A percentile compares a stretch with the other conserved stretches of the same genome.
Conservation (phyloP, 1,140 invertebrate species). For the Pseudomyrmex flavicornis region DNA sequence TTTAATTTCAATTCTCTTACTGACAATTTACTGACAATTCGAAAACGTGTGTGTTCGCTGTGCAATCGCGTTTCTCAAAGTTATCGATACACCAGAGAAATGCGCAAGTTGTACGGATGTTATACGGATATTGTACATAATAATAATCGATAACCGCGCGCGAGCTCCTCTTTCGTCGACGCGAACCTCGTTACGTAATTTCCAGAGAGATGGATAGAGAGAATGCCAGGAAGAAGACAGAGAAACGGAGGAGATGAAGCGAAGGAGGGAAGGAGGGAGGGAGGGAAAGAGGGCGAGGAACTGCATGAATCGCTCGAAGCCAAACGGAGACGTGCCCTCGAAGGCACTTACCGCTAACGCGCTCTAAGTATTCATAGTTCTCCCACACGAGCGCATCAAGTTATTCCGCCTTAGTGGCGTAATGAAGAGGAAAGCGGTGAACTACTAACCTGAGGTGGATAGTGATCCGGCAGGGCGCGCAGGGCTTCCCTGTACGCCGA, state of each 20-base stretch:
- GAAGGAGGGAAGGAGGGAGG: not conserved
- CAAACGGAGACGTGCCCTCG: slow-evolving; percentile 24
- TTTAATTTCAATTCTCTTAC: not conserved
- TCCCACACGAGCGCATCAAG: slow-evolving; percentile 33
- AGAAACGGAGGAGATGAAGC: not conserved
- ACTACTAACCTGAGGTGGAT: slow-evolving; percentile 90
- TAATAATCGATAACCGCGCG: slow-evolving; percentile 24
- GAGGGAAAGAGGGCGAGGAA: not conserved
- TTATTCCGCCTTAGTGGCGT: slow-evolving; percentile 53
- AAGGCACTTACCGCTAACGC: slow-evolving; percentile 27
- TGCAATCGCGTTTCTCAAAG: not conserved
- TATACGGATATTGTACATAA: not conserved
- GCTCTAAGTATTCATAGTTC: slow-evolving; percentile 50
- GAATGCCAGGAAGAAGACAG: not conserved
- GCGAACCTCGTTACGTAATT: slow-evolving; percentile 29
- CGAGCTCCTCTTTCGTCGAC: not conserved
- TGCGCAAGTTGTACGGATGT: not conserved
- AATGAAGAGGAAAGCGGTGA: slow-evolving; percentile 61
- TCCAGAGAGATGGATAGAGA: slow-evolving; percentile 5
- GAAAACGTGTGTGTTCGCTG: too few species aligned
- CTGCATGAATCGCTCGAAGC: slow-evolving; percentile 48
- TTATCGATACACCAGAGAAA: not conserved
- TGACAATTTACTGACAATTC: not conserved
- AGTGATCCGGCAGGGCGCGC: slow-evolving; percentile 91
- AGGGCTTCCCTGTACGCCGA: slow-evolving; percentile 95